A percentile compares a stretch with the other conserved stretches of the same genome.
Evolutionary conservation across 2,113 vertebrate species (phyloP).

Genomic region (Recurvirostra avosetta): DNA sequence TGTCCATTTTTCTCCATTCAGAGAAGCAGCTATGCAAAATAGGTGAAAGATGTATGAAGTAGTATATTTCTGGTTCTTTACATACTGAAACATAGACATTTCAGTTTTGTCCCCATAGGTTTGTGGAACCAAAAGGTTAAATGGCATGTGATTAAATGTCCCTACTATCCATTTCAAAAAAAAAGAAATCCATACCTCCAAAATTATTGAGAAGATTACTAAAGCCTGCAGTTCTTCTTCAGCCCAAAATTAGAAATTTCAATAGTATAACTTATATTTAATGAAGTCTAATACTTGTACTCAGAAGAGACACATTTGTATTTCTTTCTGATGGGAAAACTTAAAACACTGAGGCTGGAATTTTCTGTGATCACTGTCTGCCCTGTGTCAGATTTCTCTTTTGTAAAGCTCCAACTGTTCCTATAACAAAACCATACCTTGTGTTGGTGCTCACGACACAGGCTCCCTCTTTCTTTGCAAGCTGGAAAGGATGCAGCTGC

Average conservation of each 20-base stretch:
- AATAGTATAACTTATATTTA: not conserved
- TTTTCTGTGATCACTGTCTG: not conserved
- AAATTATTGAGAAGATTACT: not conserved
- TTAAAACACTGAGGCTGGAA: not conserved
- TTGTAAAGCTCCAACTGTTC: not conserved
- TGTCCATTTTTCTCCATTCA: not conserved
- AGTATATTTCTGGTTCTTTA: not conserved
- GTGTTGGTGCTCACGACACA: fast-evolving
- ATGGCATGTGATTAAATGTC: not conserved
- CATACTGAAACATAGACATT: not conserved
- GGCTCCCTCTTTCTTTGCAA: not conserved
- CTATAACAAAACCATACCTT: not conserved
- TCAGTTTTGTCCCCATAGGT: not conserved
- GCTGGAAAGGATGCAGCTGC: not conserved
- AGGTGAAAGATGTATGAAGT: not conserved
- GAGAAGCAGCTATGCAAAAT: not conserved
- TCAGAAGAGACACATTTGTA: not conserved
- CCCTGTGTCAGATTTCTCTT: not conserved
- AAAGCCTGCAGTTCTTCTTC: not conserved
- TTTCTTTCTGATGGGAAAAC: not conserved
- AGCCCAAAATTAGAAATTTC: not conserved
- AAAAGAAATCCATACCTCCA: not conserved
- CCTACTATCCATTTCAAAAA: not conserved
- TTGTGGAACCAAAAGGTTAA: not conserved
- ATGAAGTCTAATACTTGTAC: not conserved